Percentiles rank a stretch among this genome's conserved stretches.
Conservation (phyloP, 30 jellyfish, hydroid and myxozoan species). For the Nemopilema nomurai region DNA sequence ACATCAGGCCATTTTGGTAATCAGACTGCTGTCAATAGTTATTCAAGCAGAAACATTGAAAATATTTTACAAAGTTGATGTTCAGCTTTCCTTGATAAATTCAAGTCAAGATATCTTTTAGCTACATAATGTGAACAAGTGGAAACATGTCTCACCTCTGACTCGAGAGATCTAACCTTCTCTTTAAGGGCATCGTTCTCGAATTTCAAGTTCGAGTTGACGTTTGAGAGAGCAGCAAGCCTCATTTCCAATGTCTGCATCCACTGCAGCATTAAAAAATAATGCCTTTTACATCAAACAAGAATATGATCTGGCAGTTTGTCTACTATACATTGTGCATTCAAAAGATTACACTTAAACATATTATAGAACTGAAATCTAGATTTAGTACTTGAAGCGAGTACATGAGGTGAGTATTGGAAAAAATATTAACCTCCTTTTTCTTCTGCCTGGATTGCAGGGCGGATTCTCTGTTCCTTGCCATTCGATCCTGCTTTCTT, state of each 20-base stretch:
- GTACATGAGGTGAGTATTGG: too few relatives aligned
- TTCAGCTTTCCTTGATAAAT: too few relatives aligned
- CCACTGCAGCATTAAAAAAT: slow-evolving; percentile 14
- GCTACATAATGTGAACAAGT: background rate
- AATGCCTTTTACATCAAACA: background rate
- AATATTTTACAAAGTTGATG: too few relatives aligned
- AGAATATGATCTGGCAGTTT: background rate
- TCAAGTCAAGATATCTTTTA: background rate
- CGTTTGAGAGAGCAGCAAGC: slow-evolving; percentile 39
- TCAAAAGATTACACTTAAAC: too few relatives aligned
- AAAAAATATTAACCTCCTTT: slow-evolving; percentile 57
- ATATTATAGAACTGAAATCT: too few relatives aligned
- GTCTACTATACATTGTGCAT: too few relatives aligned
- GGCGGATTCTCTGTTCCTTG: slow-evolving; percentile 83
- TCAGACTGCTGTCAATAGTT: too few relatives aligned
- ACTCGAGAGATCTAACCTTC: slow-evolving; percentile 48
- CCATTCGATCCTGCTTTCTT: slow-evolving; percentile 75
- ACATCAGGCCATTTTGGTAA: too few relatives aligned
- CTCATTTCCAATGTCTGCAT: slow-evolving; percentile 64
- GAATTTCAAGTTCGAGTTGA: slow-evolving; percentile 50
- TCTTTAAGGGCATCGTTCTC: slow-evolving; percentile 67
- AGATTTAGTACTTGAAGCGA: too few relatives aligned
- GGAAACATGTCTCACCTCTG: slow-evolving; percentile 33
- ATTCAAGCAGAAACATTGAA: too few relatives aligned
- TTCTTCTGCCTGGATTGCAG: slow-evolving; percentile 71